Base-by-base conservation (phyloP, 2,113 vertebrate species). In the Brachypteracias leptosomus region DNA sequence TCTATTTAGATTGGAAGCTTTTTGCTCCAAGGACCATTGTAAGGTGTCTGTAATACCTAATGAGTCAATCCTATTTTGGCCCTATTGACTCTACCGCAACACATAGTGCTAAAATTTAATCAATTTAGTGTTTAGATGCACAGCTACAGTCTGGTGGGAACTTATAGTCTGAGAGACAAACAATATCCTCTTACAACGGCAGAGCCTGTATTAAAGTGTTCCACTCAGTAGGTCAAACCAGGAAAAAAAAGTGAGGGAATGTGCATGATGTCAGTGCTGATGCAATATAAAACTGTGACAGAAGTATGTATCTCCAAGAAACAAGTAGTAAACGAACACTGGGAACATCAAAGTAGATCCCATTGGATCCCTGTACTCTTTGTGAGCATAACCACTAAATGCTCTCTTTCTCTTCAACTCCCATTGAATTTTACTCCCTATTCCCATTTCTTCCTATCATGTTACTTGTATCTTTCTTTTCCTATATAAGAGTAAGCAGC, bases 81-180 rank as follows among this genome's bases (percentile, higher is more conserved):
- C 33, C 63, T 85, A 11, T 80, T 88, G 79, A 44, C 51, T 31
- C 75, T 90, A 63, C 51, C 61, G 29, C 90, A 90, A 59, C 76
- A 93, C 75, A 91, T 88, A 94, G 85, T 74, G 68, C 79, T 96
- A 95, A 95, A 97, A 94, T 73, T 91, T 89, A 95, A 90, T 85
- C 74, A 89, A 85, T 95, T 93, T 94, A 92, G 80, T 93, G 81
- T 89, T 96, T 94, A 96, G 79, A 96, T 96, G 96, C 93, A 95
- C 88, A 94, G 16, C 92, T 90, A 67, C 52, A 65, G 51, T 74
- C 87, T 88, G 83, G 75, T 95, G 90, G 75, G 95, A 96, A 92
- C 57, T 90, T 92, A 91, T 63, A 93, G 68, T 91, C 82, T 5
- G 6, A 28, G 59, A 96, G 63, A 73, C 70, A 85, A 94, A 61